Base-by-base conservation (phyloP, 2,888 invertebrate genomes). In the Troides aeacus region DNA sequence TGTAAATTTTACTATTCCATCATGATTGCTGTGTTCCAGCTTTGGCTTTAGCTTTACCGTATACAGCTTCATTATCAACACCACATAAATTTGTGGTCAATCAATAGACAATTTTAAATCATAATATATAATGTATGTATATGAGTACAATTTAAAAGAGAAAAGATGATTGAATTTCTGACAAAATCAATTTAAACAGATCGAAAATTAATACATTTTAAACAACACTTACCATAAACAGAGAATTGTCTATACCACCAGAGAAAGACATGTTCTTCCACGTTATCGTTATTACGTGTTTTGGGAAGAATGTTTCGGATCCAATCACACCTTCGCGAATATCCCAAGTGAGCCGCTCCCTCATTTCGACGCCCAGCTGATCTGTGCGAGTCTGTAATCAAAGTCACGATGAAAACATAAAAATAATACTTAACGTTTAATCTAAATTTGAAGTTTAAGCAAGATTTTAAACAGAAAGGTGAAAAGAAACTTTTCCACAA, bases 191-290 rank as follows among this genome's bases (percentile, higher is more conserved):
- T 5, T 30, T 30, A 5, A 30, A 30, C 2, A 30, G 2, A 30
- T 30, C 0, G 30, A 36, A 66, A n/a, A 46, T 58, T 57, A 30
- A 17, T 36, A 66, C 17, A 18, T 58, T 17, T 50, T n/a, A 64
- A 24, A 61, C 18, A 39, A 30, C 46, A 61, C 67, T 86, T 83
- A 96, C 96, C 90, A 90, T 94, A 81, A 92, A 95, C n/a, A 97
- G 87, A 0, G 96, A 95, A 84, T 96, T 95, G 74, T 95, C 95
- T 77, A 96, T 97, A 75, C 98, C 98, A 66, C 98, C 98, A 80
- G 97, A 95, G 84, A 98, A 98, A 0, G 98, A 97, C 89, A 99
- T 96, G 87, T 99, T 99, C 86, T 97, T 97, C 99, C 99, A 99
- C 0, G 99, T 99, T 68, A 97, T 94, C 72, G 98, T 96, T 71